Base-by-base conservation (phyloP, 2,888 invertebrate genomes). In the Taenaris catops region DNA sequence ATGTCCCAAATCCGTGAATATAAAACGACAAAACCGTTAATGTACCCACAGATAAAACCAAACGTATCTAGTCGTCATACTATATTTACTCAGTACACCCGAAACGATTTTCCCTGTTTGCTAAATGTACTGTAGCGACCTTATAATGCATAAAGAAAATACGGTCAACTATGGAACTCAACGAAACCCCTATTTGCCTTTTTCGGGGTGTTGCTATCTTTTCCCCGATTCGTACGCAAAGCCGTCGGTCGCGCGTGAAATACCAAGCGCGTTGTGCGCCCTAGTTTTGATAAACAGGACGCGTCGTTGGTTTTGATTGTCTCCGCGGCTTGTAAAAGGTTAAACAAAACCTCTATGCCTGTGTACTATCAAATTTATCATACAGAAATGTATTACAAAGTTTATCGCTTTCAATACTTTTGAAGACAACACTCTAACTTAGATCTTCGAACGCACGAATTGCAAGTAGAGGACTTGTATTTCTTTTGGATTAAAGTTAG, bases 101-200 rank as follows among this genome's bases (percentile, higher is more conserved):
- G 62, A 67, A 70, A 59, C 63, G 62, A 63, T 72, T 69, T 41
- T 64, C 59, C 60, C 44, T 49, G 34, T 40, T 64, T 69, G 64
- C 32, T 47, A 43, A 73, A 39, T 73, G 68, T 67, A 68, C 67
- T 56, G 63, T 61, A 55, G 62, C 62, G 63, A 67, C 67, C 69
- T 73, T 70, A 71, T 74, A 74, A 69, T 65, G 64, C 71, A 70
- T 76, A 74, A 76, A 72, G 68, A 74, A 81, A 79, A 79, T 70
- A 73, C 72, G 67, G 65, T 66, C 71, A 68, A 74, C 71, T 67
- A 65, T 66, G 64, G 64, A 75, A 73, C 72, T 72, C 63, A 56
- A 65, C 68, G 66, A 63, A 72, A 74, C 79, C 76, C 71, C 67
- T 78, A 76, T 80, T 84, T 80, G 76, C 74, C 74, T 81, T 83